Evolutionary conservation across 1,140 invertebrate genomes (phyloP).

Genomic region (Microplitis demolitor): DNA sequence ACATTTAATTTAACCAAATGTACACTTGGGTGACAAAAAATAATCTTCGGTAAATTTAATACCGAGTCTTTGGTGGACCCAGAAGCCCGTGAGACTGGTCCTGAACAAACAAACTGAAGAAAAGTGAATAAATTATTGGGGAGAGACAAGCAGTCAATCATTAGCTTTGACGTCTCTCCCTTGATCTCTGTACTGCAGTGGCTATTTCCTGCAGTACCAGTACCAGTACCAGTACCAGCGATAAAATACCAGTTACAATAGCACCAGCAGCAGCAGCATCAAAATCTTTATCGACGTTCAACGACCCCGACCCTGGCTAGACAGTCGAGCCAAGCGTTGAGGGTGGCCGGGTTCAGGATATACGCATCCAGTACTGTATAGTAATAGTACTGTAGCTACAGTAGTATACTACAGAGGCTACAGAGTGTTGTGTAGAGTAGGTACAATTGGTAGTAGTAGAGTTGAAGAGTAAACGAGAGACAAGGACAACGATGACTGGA

Average conservation of each 20-base stretch:
- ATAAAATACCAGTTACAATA: slow-evolving; percentile 26
- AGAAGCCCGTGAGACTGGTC: too few species aligned
- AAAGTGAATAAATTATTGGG: background rate
- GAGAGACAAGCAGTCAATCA: too few species aligned
- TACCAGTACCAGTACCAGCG: background rate
- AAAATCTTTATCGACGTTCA: slow-evolving; percentile 64
- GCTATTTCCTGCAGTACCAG: background rate
- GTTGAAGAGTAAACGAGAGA: slow-evolving; percentile 7
- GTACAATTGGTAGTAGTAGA: slow-evolving; percentile 7
- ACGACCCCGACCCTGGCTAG: slow-evolving; percentile 63
- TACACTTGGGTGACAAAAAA: too few species aligned
- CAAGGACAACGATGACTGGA: background rate
- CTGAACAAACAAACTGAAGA: background rate
- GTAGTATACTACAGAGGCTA: too few species aligned
- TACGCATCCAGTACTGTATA: background rate
- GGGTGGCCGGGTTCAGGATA: slow-evolving; percentile 32
- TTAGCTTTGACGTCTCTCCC: too few species aligned
- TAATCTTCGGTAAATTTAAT: too few species aligned
- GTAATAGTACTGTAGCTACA: slow-evolving; percentile 4
- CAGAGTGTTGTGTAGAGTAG: background rate
- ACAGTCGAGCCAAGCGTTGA: slow-evolving; percentile 38
- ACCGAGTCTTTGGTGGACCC: too few species aligned
- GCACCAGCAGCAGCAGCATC: slow-evolving; percentile 52
- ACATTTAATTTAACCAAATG: too few species aligned
- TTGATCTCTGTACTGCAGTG: too few species aligned